Evolutionary conservation across 1,140 invertebrate genomes (phyloP), one percentile per base, ranked within the genome.

Genomic region (Hylaeus volcanicus): DNA sequence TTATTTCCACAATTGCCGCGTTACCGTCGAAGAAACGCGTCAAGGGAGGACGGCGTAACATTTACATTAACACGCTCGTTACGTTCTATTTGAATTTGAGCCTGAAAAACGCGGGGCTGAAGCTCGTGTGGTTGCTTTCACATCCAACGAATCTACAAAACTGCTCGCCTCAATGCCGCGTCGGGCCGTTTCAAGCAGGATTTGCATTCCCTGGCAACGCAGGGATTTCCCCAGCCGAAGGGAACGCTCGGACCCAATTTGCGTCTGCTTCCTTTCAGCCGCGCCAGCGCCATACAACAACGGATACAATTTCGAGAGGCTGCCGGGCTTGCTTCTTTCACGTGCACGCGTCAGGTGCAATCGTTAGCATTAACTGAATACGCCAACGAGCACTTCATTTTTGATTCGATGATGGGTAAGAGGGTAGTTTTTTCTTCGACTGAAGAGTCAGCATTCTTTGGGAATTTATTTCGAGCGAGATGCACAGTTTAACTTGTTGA

Each of bases 71-170:
- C 41, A 4, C 14, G 43, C 43, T 48, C 43, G 64, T 66, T 66
- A 66, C 43, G n/a, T 48, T 48, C 8, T 15, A 43, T 14, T 15
- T 43, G 61, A 39, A 63, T 64, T 15, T 37, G 12, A 64, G 39
- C 61, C 8, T 37, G 15, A 12, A 39, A 41, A 39, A 39, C 37
- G 8, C n/a, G 60, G 26, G 1, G 6, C n/a, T 41, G 37, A 41
- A 63, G 43, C 64, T 45, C 41, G 64, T 48, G 43, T 15, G 41
- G 64, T 43, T 11, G 64, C 15, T 48, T 66, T 45, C 6, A 45
- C 64, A 39, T 66, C 64, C 53, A 64, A 53, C 39, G 48, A 74
- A 65, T 74, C 37, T 53, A 63, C 53, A 64, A 63, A 65, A 26
- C 9, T 39, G 15, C 15, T 41, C 11, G 48, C 39, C 39, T 6